These are phyloP conservation scores for Sialis lutaria DNA, from an alignment of 2,888 invertebrate genomes.

Conservation along the genomic window DNA sequence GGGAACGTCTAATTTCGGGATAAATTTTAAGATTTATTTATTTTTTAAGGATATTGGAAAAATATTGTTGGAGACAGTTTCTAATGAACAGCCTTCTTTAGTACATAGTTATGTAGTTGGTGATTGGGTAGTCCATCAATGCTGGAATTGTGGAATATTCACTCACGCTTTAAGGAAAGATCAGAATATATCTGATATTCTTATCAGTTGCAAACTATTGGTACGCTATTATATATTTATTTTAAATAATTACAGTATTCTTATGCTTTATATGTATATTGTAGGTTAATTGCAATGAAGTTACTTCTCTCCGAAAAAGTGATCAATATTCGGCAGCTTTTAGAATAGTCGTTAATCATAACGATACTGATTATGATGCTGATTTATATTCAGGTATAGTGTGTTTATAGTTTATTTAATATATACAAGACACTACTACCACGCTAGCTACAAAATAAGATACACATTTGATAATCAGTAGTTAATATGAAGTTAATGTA, in stretches of 20 bases:
- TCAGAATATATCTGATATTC: constrained; percentile 30
- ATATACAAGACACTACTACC: no score
- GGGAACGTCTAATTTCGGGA: no score
- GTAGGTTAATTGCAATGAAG: constrained; percentile 20
- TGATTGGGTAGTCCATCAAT: constrained; percentile 40
- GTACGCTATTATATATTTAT: constrained; percentile 25
- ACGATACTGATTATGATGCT: constrained; percentile 27
- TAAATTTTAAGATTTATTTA: no score
- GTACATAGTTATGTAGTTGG: constrained; percentile 36
- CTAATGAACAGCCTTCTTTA: constrained; percentile 37
- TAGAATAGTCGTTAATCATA: constrained; percentile 44
- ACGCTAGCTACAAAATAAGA: no score
- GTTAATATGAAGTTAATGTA: no score
- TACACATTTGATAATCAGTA: no score
- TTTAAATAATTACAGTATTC: background rate
- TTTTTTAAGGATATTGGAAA: background rate
- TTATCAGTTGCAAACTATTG: constrained; percentile 36
- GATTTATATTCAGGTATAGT: constrained; percentile 5
- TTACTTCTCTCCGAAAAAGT: constrained; percentile 39
- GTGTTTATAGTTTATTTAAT: no score
- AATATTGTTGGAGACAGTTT: constrained; percentile 8
- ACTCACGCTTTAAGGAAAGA: constrained; percentile 44
- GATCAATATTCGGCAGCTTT: constrained; percentile 55
- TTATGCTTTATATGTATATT: background rate
- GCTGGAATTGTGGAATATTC: constrained; percentile 42